Evolutionary conservation across 23 tunicate genomes (phyloP).

Genomic region (Halocynthia roretzi): DNA sequence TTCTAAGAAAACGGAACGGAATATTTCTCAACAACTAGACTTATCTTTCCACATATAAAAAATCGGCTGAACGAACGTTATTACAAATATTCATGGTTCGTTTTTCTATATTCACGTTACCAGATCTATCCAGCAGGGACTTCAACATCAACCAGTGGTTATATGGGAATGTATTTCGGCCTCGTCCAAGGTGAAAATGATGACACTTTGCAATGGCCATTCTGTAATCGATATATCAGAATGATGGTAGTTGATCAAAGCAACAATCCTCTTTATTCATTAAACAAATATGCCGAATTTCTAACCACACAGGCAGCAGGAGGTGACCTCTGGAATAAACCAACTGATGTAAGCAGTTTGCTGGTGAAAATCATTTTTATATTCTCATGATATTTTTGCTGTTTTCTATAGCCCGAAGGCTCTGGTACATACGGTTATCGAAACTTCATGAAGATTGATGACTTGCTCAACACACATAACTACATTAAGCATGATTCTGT

Average conservation of each 20-base stretch:
- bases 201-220: constrained; percentile 78
- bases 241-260: constrained; percentile 66
- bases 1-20: background rate
- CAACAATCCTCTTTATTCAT: constrained; percentile 42
- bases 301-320: constrained; percentile 40
- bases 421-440: constrained; percentile 40
- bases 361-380: background rate
- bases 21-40: too few species aligned
- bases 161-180: constrained; percentile 64
- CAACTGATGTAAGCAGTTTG: constrained; percentile 49
- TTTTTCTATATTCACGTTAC: background rate
- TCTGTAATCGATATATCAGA: constrained; percentile 45
- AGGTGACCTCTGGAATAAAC: constrained; percentile 58
- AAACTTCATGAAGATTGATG: constrained; percentile 56
- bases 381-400: background rate
- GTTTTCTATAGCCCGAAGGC: background rate
- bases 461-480: constrained; percentile 39
- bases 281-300: constrained; percentile 35
- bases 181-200: constrained; percentile 65
- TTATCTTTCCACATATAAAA: too few species aligned
- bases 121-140: constrained; percentile 74
- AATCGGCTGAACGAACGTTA: too few species aligned
- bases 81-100: too few species aligned
- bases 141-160: constrained; percentile 40
- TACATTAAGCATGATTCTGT: constrained; percentile 63